Conservation (phyloP, 30 jellyfish, hydroid and myxozoan species). For the Hydractinia symbiolongicarpus region DNA sequence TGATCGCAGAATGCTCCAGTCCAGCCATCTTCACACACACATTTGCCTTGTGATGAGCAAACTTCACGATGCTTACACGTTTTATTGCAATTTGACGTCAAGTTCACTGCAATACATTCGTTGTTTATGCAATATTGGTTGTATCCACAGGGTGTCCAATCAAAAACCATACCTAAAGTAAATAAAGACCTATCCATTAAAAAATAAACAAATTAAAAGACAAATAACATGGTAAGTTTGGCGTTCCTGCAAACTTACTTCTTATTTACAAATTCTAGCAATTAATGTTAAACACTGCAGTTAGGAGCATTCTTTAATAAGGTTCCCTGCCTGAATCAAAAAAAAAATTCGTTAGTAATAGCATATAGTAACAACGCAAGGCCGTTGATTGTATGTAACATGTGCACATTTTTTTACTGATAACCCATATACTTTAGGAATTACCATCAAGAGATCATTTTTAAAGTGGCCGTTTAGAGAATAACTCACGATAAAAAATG, state of each 20-base stretch:
- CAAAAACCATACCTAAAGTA: conserved; percentile 10
- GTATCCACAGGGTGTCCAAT: conserved; percentile 8
- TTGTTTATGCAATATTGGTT: background rate
- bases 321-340: background rate
- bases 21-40: background rate
- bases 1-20: background rate
- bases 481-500: background rate
- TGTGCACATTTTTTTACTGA: background rate
- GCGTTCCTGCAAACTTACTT: too few species aligned
- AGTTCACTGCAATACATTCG: background rate
- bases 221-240: too few species aligned
- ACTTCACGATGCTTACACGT: background rate
- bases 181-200: background rate
- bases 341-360: background rate
- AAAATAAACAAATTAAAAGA: too few species aligned
- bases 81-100: background rate
- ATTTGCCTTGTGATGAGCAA: background rate
- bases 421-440: too few species aligned
- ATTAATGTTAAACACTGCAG: too few species aligned
- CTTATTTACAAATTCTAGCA: too few species aligned
- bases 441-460: too few species aligned
- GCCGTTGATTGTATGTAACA: background rate
- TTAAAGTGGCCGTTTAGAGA: background rate
- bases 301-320: too few species aligned
- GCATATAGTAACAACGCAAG: background rate